Evolutionary conservation across 2,113 vertebrate species (phyloP), one percentile per base, ranked within the genome.

Genomic region (Cryptotis parvus): DNA sequence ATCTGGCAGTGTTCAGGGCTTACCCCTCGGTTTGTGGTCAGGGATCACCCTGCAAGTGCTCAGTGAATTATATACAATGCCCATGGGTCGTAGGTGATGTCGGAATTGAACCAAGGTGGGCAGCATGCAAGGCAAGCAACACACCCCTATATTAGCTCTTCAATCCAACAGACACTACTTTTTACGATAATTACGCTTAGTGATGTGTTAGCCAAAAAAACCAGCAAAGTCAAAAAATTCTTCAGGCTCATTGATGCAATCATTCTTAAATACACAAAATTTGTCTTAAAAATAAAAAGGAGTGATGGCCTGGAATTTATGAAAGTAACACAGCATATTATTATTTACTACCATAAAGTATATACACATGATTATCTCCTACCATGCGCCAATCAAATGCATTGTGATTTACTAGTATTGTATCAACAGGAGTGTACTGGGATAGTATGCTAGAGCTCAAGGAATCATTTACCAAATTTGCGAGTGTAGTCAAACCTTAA

Each of bases 401-500:
- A n/a, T n/a, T n/a, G n/a, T n/a, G n/a, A n/a, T n/a, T n/a, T n/a
- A n/a, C n/a, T n/a, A n/a, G n/a, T n/a, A n/a, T n/a, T n/a, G n/a
- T n/a, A n/a, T n/a, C n/a, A n/a, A n/a, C n/a, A n/a, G n/a, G 43
- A 81, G 61, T 16, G 24, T 41, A 15, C n/a, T 91, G 1, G 12
- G 26, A 78, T 35, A 39, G 37, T 37, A 55, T 3, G 31, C 33
- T 49, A 83, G 31, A 22, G 5, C 27, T 86, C 4, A 8, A 77
- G 55, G 61, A 72, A 63, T 29, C 69, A 65, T 15, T 55, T 58
- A 66, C 27, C 85, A 89, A 77, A 89, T 78, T 41, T 81, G 66
- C 65, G 39, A 16, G 18, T 70, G 39, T 4, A 61, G 52, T 18
- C 69, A 86, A 76, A 92, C 73, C 39, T n/a, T 29, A 80, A 91